phyloP scores from a whole-genome alignment of 2,888 invertebrate species.

The Oscheius onirici region DNA sequence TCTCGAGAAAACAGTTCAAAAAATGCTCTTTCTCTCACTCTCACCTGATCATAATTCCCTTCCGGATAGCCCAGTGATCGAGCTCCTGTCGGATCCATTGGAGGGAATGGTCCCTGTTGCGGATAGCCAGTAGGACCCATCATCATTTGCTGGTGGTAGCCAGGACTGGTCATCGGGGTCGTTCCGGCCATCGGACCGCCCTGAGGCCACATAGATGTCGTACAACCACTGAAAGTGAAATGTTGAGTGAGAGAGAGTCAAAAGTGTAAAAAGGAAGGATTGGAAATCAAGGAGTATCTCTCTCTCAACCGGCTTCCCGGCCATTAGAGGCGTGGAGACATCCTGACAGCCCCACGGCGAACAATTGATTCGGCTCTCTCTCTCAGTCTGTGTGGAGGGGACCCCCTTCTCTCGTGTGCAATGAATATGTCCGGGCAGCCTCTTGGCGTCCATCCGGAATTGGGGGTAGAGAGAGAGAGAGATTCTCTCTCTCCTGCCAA shows the following conservation, averaged over 20 bases:
- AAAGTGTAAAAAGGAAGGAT: not conserved
- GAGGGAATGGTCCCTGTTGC: constrained; percentile 25
- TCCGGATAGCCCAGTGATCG: constrained; percentile 1
- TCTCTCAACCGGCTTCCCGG: constrained; percentile 10
- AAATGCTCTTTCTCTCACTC: not conserved
- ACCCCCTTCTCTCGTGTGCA: constrained; percentile 23
- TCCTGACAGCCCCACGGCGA: constrained; percentile 32
- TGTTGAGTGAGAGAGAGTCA: not conserved
- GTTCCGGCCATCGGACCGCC: constrained; percentile 35
- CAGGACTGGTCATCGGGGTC: constrained; percentile 26
- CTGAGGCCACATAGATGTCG: constrained; percentile 31
- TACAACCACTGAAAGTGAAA: constrained; percentile 30
- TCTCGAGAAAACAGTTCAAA: too few species aligned
- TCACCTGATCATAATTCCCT: constrained; percentile 17
- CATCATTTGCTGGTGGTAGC: constrained; percentile 14
- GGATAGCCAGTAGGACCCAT: not conserved
- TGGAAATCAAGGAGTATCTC: not conserved
- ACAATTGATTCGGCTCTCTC: constrained; percentile 26
- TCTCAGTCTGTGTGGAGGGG: too few species aligned
- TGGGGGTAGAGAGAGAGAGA: constrained; percentile 10
- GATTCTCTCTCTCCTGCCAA: not conserved
- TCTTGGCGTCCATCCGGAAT: constrained; percentile 29
- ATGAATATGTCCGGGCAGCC: constrained; percentile 29
- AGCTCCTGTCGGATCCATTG: constrained; percentile 32
- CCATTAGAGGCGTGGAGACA: constrained; percentile 33